phyloP scores from a whole-genome alignment of 2,797 vertebrate species.

The Phrynocephalus guinanensis region DNA sequence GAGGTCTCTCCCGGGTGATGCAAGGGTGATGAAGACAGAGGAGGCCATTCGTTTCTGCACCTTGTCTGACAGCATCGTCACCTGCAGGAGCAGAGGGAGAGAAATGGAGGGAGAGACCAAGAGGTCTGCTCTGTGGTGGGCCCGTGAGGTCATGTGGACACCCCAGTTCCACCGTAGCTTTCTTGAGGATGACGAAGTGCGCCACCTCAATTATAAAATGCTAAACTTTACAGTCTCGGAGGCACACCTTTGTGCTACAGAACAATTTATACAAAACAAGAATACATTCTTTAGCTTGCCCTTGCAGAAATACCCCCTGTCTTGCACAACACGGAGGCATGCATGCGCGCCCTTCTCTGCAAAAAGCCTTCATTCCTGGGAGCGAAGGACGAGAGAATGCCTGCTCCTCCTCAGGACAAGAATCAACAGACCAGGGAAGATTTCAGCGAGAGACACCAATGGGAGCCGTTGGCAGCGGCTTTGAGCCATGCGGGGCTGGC shows the following conservation, averaged over 20 bases:
- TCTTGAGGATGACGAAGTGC: too few relatives aligned
- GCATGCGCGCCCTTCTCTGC: not conserved
- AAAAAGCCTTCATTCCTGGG: not conserved
- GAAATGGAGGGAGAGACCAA: too few relatives aligned
- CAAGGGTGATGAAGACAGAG: conserved; percentile 90
- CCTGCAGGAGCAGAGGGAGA: not conserved
- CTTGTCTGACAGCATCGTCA: conserved; percentile 61
- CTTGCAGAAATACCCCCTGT: not conserved
- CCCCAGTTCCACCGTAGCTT: too few relatives aligned
- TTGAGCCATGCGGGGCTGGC: too few relatives aligned
- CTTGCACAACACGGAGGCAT: too few relatives aligned
- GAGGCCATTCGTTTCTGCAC: conserved; percentile 87
- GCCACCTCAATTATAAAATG: not conserved
- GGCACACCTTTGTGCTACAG: not conserved
- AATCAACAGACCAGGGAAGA: not conserved
- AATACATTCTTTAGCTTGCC: too few relatives aligned
- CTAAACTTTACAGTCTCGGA: too few relatives aligned
- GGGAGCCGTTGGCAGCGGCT: too few relatives aligned
- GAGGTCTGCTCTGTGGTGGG: too few relatives aligned
- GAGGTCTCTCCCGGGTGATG: conserved; percentile 77
- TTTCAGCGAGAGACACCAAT: not conserved
- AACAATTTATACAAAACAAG: not conserved
- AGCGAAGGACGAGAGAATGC: not conserved
- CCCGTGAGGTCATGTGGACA: too few relatives aligned
- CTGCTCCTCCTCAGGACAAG: not conserved